Conservation (phyloP, 2,113 vertebrate genomes). For the Elephantulus edwardii region DNA sequence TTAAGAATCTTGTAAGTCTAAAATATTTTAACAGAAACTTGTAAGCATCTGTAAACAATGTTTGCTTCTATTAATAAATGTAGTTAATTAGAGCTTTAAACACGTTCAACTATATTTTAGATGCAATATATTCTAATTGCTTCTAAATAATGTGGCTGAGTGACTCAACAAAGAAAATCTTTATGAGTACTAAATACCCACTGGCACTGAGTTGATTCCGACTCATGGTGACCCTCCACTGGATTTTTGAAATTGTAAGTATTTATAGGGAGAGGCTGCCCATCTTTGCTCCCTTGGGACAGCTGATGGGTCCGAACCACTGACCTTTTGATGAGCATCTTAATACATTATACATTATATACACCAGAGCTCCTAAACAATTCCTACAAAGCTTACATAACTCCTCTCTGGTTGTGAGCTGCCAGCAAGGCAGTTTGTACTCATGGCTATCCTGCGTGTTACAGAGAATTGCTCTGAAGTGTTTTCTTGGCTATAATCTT, state of each 20-base stretch:
- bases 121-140: neutral
- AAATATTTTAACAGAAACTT: conserved; percentile 24
- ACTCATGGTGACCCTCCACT: no score
- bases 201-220: no score
- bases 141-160: conserved; percentile 1
- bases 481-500: neutral
- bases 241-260: no score
- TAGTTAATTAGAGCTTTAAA: neutral
- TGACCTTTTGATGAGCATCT: no score
- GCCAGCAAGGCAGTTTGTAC: neutral
- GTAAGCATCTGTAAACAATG: conserved; percentile 34
- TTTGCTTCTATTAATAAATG: neutral
- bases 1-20: conserved; percentile 21
- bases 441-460: neutral
- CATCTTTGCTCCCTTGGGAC: no score
- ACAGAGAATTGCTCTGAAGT: neutral
- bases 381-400: conserved; percentile 5
- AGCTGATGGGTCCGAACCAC: no score
- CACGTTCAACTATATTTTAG: conserved; percentile 3
- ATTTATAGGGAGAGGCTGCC: no score
- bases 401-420: neutral
- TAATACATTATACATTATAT: no score
- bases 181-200: neutral
- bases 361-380: no score
- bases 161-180: neutral